These are phyloP conservation scores for Pantelozetes paolii DNA, from an alignment of 2,888 invertebrate species.

Conservation along the genomic window DNA sequence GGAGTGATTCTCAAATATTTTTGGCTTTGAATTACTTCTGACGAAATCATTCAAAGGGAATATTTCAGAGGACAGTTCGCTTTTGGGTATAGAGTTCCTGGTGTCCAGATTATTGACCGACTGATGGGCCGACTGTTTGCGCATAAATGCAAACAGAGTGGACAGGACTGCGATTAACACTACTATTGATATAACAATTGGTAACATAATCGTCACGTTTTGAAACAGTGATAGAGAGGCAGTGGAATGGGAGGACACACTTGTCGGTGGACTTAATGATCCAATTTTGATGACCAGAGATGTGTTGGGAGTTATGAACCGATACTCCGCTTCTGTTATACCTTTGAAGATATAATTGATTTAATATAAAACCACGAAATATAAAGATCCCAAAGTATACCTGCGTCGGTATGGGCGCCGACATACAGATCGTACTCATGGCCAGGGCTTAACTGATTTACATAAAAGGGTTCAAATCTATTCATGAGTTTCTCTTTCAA, in stretches of 20 bases:
- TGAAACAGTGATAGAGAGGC: conserved; percentile 44
- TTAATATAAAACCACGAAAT: neutral
- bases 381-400: neutral
- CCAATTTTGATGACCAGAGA: conserved; percentile 19
- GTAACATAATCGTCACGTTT: conserved; percentile 47
- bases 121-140: conserved; percentile 6
- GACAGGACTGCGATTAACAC: conserved; percentile 46
- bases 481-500: conserved; percentile 41
- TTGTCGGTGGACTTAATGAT: conserved; percentile 30
- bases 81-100: conserved; percentile 17
- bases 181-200: conserved; percentile 47
- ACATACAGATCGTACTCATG: conserved; percentile 38
- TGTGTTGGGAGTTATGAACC: conserved; percentile 36
- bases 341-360: conserved; percentile 13
- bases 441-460: conserved; percentile 40
- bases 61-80: conserved; percentile 23
- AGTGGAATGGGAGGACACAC: conserved; percentile 15
- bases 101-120: conserved; percentile 27
- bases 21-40: conserved; percentile 29
- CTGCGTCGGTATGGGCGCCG: conserved; percentile 38
- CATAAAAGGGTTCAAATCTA: conserved; percentile 37
- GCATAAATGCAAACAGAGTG: conserved; percentile 41
- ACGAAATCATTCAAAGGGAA: conserved; percentile 30
- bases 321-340: conserved; percentile 43
- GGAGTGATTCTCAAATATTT: conserved; percentile 6